Percentiles rank a stretch among this genome's conserved stretches.
These are phyloP conservation scores for Beris chalybata DNA, from an alignment of 2,888 invertebrate genomes.

Conservation along the genomic window DNA sequence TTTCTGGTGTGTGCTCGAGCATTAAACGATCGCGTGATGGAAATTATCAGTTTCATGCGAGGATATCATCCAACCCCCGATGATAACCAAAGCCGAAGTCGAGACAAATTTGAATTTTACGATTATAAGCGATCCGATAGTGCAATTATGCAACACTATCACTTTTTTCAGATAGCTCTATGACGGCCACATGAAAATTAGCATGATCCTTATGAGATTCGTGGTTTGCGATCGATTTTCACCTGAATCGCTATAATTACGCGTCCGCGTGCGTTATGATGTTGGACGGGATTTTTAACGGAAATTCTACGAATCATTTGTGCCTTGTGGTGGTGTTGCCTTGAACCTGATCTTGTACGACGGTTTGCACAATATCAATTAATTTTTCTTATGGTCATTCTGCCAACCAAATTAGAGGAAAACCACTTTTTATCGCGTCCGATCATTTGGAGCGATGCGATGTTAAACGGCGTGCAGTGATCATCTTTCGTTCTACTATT, in stretches of 20 bases:
- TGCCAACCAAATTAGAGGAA: slow-evolving; percentile 25
- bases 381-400: slow-evolving; percentile 28
- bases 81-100: neutral
- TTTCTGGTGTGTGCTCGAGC: too few species aligned
- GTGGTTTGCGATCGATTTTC: neutral
- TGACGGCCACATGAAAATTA: neutral
- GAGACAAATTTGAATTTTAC: slow-evolving; percentile 15
- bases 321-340: slow-evolving; percentile 12
- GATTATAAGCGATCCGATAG: slow-evolving; percentile 17
- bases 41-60: slow-evolving; percentile 14
- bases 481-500: slow-evolving; percentile 17
- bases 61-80: neutral
- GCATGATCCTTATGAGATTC: neutral
- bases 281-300: slow-evolving; percentile 1
- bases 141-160: neutral
- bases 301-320: slow-evolving; percentile 15
- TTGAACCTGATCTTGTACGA: slow-evolving; percentile 23
- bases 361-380: slow-evolving; percentile 17
- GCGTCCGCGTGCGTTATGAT: slow-evolving; percentile 21
- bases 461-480: slow-evolving; percentile 30
- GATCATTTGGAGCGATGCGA: slow-evolving; percentile 22
- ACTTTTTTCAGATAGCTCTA: too few species aligned
- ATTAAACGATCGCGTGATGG: slow-evolving; percentile 27
- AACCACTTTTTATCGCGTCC: slow-evolving; percentile 23
- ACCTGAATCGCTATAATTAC: neutral